Conservation (phyloP, 2,113 vertebrate genomes). For the Sapayoa aenigma region DNA sequence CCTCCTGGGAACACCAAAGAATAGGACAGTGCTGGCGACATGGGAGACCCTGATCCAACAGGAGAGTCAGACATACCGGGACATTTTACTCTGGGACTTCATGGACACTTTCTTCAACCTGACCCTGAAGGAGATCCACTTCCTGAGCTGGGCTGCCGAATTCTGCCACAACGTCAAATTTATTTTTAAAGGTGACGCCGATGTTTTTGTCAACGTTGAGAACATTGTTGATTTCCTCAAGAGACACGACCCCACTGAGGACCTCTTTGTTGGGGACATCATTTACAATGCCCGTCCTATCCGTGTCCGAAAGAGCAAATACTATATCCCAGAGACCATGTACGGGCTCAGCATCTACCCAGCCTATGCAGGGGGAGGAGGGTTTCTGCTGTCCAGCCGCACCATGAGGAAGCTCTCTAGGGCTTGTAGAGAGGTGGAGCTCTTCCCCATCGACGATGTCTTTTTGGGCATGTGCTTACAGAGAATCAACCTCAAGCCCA, state of each 20-base stretch:
- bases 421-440: conserved; percentile 89
- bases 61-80: conserved; percentile 83
- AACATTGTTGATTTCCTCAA: conserved; percentile 90
- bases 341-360: conserved; percentile 89
- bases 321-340: conserved; percentile 89
- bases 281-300: conserved; percentile 91
- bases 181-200: conserved; percentile 92
- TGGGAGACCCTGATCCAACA: conserved; percentile 88
- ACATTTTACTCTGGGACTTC: conserved; percentile 95
- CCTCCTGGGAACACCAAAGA: conserved; percentile 87
- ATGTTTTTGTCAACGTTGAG: conserved; percentile 92
- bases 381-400: conserved; percentile 87
- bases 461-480: conserved; percentile 97
- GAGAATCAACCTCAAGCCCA: conserved; percentile 84
- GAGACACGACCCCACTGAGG: conserved; percentile 61
- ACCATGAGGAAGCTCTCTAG: conserved; percentile 82
- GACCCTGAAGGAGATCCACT: conserved; percentile 96
- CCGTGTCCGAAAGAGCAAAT: conserved; percentile 84
- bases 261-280: conserved; percentile 93
- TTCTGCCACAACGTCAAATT: conserved; percentile 86
- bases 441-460: conserved; percentile 96
- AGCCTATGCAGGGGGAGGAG: conserved; percentile 89
- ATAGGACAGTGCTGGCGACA: conserved; percentile 71
- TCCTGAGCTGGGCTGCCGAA: conserved; percentile 86
- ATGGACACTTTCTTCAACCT: conserved; percentile 97